Evolutionary conservation across 37 sponge, comb jelly and placozoan species (phyloP).

Genomic region (Aplysina aerophoba): DNA sequence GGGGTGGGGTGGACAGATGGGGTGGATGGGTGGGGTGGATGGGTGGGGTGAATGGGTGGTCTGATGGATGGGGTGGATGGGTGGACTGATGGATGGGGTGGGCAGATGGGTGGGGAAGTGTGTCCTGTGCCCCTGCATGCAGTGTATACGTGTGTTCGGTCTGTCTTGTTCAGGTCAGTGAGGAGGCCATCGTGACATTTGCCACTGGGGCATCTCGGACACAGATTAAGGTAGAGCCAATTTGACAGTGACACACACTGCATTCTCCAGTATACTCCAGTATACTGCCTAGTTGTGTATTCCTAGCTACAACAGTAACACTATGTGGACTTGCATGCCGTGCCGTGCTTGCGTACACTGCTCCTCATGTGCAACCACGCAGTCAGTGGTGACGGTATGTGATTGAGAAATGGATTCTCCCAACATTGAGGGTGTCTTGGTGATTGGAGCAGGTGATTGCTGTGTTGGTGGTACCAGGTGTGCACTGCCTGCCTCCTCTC

Average conservation of each 20-base stretch:
- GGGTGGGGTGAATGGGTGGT: neutral
- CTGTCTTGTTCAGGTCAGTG: neutral
- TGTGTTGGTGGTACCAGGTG: too few species aligned
- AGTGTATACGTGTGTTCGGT: neutral
- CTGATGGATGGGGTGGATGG: neutral
- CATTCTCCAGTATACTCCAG: neutral
- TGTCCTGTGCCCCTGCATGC: neutral
- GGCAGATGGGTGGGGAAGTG: neutral
- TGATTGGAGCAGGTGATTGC: too few species aligned
- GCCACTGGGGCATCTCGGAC: constrained; percentile 1
- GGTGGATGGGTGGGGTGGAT: neutral
- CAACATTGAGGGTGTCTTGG: too few species aligned
- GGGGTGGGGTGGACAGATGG: neutral
- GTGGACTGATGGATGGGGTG: neutral
- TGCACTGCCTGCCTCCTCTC: too few species aligned
- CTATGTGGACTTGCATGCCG: too few species aligned
- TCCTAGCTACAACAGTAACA: neutral
- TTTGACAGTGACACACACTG: too few species aligned
- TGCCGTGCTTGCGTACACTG: too few species aligned
- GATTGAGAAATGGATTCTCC: too few species aligned
- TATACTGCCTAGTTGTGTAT: neutral
- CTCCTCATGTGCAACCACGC: too few species aligned
- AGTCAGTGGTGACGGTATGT: too few species aligned
- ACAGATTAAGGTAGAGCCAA: neutral
- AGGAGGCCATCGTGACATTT: neutral